Conservation (phyloP, 2,797 vertebrate species). For the Coregonus sp. region DNA sequence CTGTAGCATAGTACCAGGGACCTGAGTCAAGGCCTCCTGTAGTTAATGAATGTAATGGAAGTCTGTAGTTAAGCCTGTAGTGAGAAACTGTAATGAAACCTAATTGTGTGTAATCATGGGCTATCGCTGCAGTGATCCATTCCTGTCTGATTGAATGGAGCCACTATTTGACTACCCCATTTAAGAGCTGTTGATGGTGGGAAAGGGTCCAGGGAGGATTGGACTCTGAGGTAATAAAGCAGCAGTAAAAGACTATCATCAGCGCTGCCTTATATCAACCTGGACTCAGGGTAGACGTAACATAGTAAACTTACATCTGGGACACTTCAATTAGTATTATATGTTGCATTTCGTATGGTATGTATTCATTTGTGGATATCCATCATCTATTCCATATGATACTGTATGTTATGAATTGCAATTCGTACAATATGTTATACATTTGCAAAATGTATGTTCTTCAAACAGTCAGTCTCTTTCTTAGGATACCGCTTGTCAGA, state of each 20-base stretch:
- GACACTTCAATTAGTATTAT: no score
- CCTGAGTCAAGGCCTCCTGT: background rate
- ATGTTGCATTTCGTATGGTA: no score
- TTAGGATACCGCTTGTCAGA: no score
- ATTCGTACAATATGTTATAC: no score
- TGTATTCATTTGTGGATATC: no score
- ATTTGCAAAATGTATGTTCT: no score
- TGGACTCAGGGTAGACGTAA: no score
- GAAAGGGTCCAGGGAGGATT: background rate
- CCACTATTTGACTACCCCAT: background rate
- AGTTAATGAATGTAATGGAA: background rate
- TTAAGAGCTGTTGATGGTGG: background rate
- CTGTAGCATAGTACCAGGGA: background rate
- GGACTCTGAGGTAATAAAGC: background rate
- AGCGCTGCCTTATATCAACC: no score
- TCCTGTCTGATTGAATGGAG: background rate
- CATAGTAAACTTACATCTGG: no score
- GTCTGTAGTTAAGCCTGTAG: background rate
- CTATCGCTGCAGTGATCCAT: background rate
- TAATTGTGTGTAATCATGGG: background rate
- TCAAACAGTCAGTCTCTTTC: no score
- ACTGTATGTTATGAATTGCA: no score
- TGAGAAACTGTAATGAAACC: background rate
- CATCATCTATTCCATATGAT: no score
- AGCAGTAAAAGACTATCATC: background rate